Base-by-base conservation (phyloP, 92 coral and sea anemone species). In the Porites evermanni region DNA sequence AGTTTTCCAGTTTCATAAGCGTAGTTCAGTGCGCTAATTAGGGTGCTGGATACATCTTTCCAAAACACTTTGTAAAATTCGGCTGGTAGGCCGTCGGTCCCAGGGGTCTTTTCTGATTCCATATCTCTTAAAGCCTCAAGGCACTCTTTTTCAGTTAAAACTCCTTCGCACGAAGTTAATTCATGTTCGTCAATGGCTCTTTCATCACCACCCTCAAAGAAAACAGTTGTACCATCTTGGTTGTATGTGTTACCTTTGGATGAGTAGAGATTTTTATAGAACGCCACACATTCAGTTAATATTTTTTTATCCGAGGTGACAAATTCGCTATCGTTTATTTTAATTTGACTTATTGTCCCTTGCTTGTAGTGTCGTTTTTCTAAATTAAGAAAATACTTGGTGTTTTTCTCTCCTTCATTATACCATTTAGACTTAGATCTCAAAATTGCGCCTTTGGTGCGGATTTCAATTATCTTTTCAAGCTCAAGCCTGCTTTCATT, bases 291-390 rank as follows among this genome's bases (percentile, higher is more conserved):
- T 86, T 78, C 84, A 16, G 54, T 78, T 13, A 78, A 70, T 10
- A 86, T 86, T 72, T 78, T 69, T 51, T 54, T 8, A 68, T 86
- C 84, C 63, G 84, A 86, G 54, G 58, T 87, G 61, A 87, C 64
- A 64, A 79, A 24, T 2, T 74, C 71, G 13, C 19, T 26, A 17
- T 72, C 80, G 26, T 67, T 69, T 0, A 67, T 78, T 56, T 83
- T 83, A 12, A 89, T 50, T 26, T 74, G 84, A 72, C 59, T 68
- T 0, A 89, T 84, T 17, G 79, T 89, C 59, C 79, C 80, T 61
- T 73, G 72, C 44, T 89, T 89, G 50, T 4, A 84, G 21, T 89
- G 89, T 5, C 81, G 70, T 47, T 84, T 89, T 77, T 84, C 92
- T 53, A 89, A 38, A 65, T 88, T 77, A 24, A 76, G 61, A 52